A percentile compares a stretch with the other conserved stretches of the same genome.
phyloP scores from a whole-genome alignment of 2,797 vertebrate species.

The Melanogrammus aeglefinus region DNA sequence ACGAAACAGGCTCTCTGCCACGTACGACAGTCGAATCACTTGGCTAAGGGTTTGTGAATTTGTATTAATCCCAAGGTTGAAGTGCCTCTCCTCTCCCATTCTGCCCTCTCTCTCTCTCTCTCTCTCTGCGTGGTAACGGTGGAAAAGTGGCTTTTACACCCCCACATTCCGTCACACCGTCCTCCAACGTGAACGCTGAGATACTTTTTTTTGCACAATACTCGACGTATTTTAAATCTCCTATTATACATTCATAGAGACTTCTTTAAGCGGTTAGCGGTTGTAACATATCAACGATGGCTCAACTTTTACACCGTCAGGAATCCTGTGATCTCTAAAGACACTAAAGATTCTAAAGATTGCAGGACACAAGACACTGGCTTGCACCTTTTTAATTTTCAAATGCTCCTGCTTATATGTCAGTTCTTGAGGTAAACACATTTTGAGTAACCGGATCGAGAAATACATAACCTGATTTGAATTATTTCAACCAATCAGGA shows the following conservation, averaged over 20 bases:
- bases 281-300: background rate
- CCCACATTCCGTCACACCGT: conserved; percentile 54
- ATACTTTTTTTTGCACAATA: conserved; percentile 54
- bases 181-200: conserved; percentile 47
- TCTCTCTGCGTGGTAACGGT: conserved; percentile 57
- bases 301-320: background rate
- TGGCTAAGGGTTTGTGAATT: conserved; percentile 31
- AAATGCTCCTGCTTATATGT: no score
- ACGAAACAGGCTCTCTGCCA: background rate
- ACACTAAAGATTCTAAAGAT: no score
- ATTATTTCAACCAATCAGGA: background rate
- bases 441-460: background rate
- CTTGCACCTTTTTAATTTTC: no score
- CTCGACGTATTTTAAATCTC: conserved; percentile 23
- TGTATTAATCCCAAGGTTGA: conserved; percentile 50
- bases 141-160: conserved; percentile 72
- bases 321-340: background rate
- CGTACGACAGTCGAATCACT: conserved; percentile 33
- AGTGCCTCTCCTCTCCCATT: conserved; percentile 71
- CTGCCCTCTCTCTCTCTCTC: conserved; percentile 57
- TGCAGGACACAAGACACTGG: background rate
- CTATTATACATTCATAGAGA: background rate
- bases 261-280: background rate
- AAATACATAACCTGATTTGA: background rate
- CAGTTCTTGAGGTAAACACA: background rate